phyloP scores from a whole-genome alignment of 2,113 vertebrate genomes.

The Chloroceryle aenea region DNA sequence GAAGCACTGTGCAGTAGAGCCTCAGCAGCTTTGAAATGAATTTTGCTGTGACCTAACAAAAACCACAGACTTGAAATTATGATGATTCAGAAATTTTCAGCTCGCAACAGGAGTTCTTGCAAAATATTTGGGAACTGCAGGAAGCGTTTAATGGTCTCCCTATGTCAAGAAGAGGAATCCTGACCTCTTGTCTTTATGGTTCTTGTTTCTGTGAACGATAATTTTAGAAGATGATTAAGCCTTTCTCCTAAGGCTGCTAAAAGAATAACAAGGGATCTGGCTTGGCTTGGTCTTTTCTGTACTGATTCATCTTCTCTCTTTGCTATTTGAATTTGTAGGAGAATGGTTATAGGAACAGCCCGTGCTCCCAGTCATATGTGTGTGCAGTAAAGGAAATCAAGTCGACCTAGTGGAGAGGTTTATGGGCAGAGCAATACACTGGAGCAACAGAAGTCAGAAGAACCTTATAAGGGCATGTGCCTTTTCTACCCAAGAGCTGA shows the following conservation, averaged over 20 bases:
- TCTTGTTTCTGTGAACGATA: constrained; percentile 7
- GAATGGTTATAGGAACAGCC: background rate
- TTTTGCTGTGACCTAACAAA: constrained; percentile 44
- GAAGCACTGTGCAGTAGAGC: constrained; percentile 15
- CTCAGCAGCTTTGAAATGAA: constrained; percentile 9
- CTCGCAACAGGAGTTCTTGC: constrained; percentile 34
- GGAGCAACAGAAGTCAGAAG: background rate
- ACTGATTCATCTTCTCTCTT: background rate
- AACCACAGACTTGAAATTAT: constrained; percentile 55
- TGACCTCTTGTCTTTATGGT: constrained; percentile 46
- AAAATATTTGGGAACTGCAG: constrained; percentile 67
- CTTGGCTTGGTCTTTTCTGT: background rate
- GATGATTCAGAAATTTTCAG: constrained; percentile 59
- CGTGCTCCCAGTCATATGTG: background rate
- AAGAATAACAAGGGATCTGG: background rate
- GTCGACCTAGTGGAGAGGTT: background rate
- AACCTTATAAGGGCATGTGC: background rate
- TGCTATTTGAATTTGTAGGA: background rate
- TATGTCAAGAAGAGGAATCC: constrained; percentile 40
- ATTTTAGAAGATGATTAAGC: constrained; percentile 35
- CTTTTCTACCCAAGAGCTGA: background rate
- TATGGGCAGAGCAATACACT: background rate
- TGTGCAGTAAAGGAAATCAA: background rate
- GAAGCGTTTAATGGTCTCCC: constrained; percentile 7
- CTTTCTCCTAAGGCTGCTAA: background rate